phyloP scores from a whole-genome alignment of 1,140 invertebrate genomes.

The Bilobella aurantiaca region DNA sequence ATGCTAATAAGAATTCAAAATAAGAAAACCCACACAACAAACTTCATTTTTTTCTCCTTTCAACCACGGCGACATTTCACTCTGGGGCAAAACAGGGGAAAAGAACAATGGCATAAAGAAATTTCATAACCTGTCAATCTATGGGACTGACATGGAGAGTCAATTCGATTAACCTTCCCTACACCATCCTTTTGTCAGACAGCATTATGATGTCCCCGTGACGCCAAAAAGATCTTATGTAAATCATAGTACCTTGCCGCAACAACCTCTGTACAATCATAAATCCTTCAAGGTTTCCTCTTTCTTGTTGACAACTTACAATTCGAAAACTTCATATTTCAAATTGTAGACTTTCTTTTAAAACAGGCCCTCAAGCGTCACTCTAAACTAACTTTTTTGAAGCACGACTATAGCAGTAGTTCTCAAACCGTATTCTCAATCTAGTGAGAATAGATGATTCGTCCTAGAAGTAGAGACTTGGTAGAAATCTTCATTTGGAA shows the following conservation, averaged over 20 bases:
- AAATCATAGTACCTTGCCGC: no score
- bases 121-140: constrained; percentile 25
- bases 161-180: constrained; percentile 34
- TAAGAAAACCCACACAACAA: constrained; percentile 16
- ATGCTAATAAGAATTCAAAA: constrained; percentile 22
- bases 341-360: no score
- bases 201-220: no score
- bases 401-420: no score
- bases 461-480: not conserved
- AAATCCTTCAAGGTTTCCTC: not conserved
- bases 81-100: not conserved
- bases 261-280: not conserved
- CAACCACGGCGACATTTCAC: not conserved
- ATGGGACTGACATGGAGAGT: not conserved
- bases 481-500: not conserved
- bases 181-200: not conserved
- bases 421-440: not conserved
- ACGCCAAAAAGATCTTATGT: no score
- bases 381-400: no score
- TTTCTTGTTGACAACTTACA: not conserved
- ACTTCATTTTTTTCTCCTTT: constrained; percentile 13
- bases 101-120: not conserved
- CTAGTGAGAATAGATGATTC: not conserved
- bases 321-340: not conserved
- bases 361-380: no score